A percentile compares a stretch with the other conserved stretches of the same genome.
Conservation (phyloP, 2,797 vertebrate species). For the Macrochelys suwanniensis region DNA sequence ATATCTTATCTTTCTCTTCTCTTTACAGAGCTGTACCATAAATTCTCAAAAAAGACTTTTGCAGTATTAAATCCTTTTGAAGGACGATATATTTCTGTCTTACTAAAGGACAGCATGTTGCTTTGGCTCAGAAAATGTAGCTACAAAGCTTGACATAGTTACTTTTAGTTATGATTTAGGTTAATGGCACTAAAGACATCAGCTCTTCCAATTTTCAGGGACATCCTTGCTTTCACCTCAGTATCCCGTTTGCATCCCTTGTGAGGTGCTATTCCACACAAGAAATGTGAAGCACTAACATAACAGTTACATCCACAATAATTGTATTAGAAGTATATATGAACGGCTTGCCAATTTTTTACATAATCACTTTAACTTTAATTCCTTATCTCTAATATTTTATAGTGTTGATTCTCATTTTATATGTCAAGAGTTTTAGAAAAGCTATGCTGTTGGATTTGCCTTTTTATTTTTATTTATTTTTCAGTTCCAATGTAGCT, state of each 20-base stretch:
- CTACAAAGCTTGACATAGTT: constrained; percentile 58
- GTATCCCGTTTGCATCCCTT: not conserved
- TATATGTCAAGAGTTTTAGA: constrained; percentile 49
- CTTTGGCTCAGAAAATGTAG: constrained; percentile 57
- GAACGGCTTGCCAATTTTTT: constrained; percentile 54
- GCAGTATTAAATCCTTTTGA: constrained; percentile 66
- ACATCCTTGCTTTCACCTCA: constrained; percentile 65
- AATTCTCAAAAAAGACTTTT: constrained; percentile 53
- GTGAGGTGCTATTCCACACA: not conserved
- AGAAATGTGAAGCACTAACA: not conserved
- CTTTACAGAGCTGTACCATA: constrained; percentile 52
- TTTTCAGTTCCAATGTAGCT: constrained; percentile 62
- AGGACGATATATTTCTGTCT: constrained; percentile 69
- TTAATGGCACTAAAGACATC: constrained; percentile 40
- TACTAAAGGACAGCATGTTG: constrained; percentile 58
- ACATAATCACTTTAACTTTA: constrained; percentile 57
- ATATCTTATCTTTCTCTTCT: constrained; percentile 40
- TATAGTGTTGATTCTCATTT: constrained; percentile 58
- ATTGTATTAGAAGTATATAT: constrained; percentile 33
- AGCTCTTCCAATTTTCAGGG: constrained; percentile 46
- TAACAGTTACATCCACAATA: not conserved
- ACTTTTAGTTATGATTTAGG: constrained; percentile 67
- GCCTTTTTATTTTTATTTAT: constrained; percentile 67
- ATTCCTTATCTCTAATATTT: constrained; percentile 51
- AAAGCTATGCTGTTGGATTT: constrained; percentile 33